phyloP scores from a whole-genome alignment of 2,797 vertebrate species.

The Chelonia mydas region DNA sequence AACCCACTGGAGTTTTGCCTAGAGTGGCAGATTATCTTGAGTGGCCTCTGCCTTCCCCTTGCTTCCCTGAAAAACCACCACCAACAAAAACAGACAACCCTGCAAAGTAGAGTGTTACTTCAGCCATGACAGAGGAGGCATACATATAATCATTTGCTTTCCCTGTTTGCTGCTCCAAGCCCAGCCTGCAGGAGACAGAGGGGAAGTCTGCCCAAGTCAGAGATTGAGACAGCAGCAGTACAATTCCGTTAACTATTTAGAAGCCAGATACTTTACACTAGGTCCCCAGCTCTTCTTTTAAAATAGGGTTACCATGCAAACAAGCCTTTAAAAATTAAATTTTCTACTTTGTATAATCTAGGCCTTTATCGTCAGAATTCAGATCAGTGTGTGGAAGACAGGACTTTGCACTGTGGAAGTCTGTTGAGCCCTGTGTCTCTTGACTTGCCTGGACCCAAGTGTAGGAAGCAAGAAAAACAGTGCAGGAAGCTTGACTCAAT shows the following conservation, averaged over 20 bases:
- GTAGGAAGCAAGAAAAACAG: background rate
- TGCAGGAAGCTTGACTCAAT: fast-evolving
- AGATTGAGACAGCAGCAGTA: background rate
- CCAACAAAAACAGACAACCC: fast-evolving
- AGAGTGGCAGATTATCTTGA: background rate
- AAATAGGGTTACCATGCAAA: background rate
- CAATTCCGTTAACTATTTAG: background rate
- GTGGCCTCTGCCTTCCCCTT: background rate
- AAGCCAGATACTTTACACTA: background rate
- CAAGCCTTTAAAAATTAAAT: background rate
- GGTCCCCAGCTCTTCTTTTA: background rate
- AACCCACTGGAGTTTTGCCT: background rate
- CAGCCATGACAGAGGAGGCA: background rate
- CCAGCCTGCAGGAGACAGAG: background rate
- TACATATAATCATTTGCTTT: background rate
- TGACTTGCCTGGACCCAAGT: slow-evolving; percentile 6
- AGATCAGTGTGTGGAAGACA: background rate
- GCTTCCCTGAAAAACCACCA: background rate
- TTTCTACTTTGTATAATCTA: slow-evolving; percentile 6
- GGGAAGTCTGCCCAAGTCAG: background rate
- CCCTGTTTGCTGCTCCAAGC: background rate
- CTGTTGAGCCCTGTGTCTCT: slow-evolving; percentile 7
- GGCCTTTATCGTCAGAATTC: background rate
- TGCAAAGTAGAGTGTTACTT: background rate
- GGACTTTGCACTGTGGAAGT: background rate